Evolutionary conservation across 2,797 vertebrate species (phyloP).

Genomic region (Pygocentrus nattereri): DNA sequence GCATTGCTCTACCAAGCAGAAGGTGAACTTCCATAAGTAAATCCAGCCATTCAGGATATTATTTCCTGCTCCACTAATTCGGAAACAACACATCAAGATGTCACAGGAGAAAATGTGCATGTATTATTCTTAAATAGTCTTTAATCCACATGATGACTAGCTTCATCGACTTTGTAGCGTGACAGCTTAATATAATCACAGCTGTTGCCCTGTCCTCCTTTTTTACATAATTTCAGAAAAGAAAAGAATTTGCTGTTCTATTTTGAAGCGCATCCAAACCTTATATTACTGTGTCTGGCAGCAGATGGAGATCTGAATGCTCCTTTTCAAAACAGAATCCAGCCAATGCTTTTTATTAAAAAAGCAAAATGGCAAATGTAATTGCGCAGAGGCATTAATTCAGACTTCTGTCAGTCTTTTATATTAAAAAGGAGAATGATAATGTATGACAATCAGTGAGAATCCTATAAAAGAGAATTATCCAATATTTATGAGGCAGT

Average conservation of each 20-base stretch:
- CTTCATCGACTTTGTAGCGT: neutral
- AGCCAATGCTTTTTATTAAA: slow-evolving; percentile 18
- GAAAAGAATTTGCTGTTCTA: slow-evolving; percentile 62
- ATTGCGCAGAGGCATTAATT: slow-evolving; percentile 30
- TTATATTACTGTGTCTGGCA: slow-evolving; percentile 55
- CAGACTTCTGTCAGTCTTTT: slow-evolving; percentile 8
- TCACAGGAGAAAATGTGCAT: slow-evolving; percentile 44
- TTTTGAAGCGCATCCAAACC: slow-evolving; percentile 62
- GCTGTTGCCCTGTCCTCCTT: slow-evolving; percentile 17
- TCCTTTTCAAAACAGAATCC: slow-evolving; percentile 24
- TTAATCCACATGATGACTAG: slow-evolving; percentile 1
- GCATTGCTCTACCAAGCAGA: neutral
- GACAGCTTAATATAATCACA: slow-evolving; percentile 6
- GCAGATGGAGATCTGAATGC: slow-evolving; percentile 59
- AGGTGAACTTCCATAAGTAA: slow-evolving; percentile 11
- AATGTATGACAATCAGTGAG: slow-evolving; percentile 41
- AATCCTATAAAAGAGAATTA: neutral
- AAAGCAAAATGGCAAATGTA: slow-evolving; percentile 9
- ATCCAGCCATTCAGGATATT: slow-evolving; percentile 8
- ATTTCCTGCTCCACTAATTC: slow-evolving; percentile 14
- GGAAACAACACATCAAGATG: neutral
- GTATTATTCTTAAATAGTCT: neutral
- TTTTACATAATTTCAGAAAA: slow-evolving; percentile 61
- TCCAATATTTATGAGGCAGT: neutral
- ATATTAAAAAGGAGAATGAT: slow-evolving; percentile 13